These are phyloP conservation scores for Hirundichthys speculiger DNA, from an alignment of 2,113 vertebrate species.

Conservation along the genomic window DNA sequence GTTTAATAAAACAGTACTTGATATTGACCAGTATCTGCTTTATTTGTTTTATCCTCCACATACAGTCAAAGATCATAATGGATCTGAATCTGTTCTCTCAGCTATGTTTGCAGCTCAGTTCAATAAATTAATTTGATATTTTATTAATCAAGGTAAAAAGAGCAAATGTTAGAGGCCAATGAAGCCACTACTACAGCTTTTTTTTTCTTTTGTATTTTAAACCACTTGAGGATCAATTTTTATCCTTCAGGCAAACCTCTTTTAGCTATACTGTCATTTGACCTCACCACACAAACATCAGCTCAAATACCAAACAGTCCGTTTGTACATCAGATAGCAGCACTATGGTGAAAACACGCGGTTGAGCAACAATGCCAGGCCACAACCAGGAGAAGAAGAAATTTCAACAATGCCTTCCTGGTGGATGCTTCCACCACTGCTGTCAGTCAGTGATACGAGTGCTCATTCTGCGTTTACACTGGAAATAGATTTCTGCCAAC, in stretches of 20 bases:
- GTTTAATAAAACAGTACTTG: too few species aligned
- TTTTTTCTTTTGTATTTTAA: not conserved
- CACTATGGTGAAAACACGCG: conserved; percentile 17
- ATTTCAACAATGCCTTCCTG: conserved; percentile 37
- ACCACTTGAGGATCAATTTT: not conserved
- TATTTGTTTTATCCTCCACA: too few species aligned
- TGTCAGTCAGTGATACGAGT: conserved; percentile 27
- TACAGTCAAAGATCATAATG: too few species aligned
- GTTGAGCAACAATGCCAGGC: conserved; percentile 26
- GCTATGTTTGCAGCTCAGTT: too few species aligned
- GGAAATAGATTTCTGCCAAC: conserved; percentile 22
- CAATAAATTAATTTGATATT: too few species aligned
- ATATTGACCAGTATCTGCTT: too few species aligned
- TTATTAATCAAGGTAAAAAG: not conserved
- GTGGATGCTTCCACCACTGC: conserved; percentile 9
- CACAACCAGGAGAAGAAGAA: conserved; percentile 13
- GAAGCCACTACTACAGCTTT: too few species aligned
- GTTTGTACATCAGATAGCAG: conserved; percentile 3
- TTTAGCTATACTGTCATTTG: not conserved
- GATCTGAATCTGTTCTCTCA: too few species aligned
- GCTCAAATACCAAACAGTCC: not conserved
- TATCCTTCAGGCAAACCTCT: not conserved
- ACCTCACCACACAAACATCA: conserved; percentile 8
- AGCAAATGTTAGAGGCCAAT: not conserved
- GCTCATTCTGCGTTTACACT: conserved; percentile 32